Base-by-base conservation (phyloP, 2,113 vertebrate species). In the Spea multiplicata region DNA sequence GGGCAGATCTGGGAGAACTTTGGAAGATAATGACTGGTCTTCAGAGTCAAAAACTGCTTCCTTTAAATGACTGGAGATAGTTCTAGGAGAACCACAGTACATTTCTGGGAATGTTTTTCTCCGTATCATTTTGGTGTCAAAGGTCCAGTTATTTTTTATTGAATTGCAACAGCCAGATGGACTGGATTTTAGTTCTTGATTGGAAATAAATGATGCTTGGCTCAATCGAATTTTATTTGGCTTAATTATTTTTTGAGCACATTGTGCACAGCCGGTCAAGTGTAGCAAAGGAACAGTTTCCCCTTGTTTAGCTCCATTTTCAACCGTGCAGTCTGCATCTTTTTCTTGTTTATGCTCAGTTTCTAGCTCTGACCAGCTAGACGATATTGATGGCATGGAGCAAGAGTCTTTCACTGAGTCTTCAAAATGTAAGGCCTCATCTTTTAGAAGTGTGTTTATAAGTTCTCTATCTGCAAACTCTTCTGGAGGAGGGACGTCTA, bases 31-130 rank as follows among this genome's bases (percentile, higher is more conserved):
- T 68, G 91, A 90, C 5, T 13, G 91, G 90, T 16, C 86, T 82
- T 44, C 86, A 80, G 86, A 85, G 74, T 80, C 82, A 81, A 90
- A 89, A 1, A 87, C 88, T 77, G 92, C 90, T 6, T 88, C 89
- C 50, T 89, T 88, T 72, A 82, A 84, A 7, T 81, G 78, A 49
- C 78, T 82, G 81, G 75, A 62, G 30, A 30, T 30, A 70, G 81
- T 82, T 80, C 83, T 81, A 57, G 76, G 46, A 74, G 66, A 46
- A 53, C 57, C 82, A 50, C 74, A 57, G 12, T 73, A 64, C 4
- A 78, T 81, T 68, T 89, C 86, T 16, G 92, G 94, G 62, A 92
- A 94, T 5, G 91, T 91, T 67, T 92, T 92, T 13, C 91, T 89
- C 83, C 91, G 89, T 80, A 83, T 84, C 82, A 76, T 65, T 64